These are phyloP conservation scores for Drosophila orena DNA, from an alignment of 1,140 invertebrate genomes.

Conservation along the genomic window DNA sequence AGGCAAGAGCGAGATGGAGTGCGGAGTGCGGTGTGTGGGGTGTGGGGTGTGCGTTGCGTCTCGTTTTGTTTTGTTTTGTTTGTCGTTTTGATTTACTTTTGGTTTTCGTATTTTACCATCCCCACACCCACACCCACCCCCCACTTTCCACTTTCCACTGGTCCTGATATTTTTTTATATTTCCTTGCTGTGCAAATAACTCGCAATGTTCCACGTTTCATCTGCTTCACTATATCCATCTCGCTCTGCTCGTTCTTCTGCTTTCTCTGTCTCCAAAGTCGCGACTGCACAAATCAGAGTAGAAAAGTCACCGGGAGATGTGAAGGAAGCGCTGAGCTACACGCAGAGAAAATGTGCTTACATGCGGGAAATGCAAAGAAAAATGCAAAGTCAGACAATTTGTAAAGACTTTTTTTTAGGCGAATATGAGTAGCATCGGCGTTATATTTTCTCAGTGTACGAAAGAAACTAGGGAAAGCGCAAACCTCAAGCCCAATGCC, in stretches of 20 bases:
- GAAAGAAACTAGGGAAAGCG: conserved; percentile 1
- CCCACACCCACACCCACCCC: too few species aligned
- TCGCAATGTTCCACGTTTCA: conserved; percentile 45
- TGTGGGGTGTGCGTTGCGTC: conserved; percentile 41
- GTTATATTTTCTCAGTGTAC: background rate
- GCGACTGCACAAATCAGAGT: conserved; percentile 47
- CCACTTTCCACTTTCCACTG: background rate
- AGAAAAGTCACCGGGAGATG: conserved; percentile 31
- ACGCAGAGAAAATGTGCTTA: conserved; percentile 5
- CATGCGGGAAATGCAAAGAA: too few species aligned
- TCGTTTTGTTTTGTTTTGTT: conserved; percentile 79
- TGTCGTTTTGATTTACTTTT: conserved; percentile 78
- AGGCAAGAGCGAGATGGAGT: background rate
- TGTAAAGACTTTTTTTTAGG: too few species aligned
- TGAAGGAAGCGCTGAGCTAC: background rate
- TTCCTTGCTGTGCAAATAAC: conserved; percentile 72
- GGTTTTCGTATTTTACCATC: conserved; percentile 29
- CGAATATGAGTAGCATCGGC: too few species aligned
- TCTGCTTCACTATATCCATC: conserved; percentile 13
- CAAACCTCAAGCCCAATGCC: conserved; percentile 17
- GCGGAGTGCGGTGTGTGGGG: too few species aligned
- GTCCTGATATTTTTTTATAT: conserved; percentile 14
- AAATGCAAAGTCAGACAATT: too few species aligned
- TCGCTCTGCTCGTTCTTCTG: background rate
- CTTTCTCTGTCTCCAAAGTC: conserved; percentile 31